Evolutionary conservation across 2,797 vertebrate species (phyloP), one percentile per base, ranked within the genome.

Genomic region (Oreonectes daqikongensis): DNA sequence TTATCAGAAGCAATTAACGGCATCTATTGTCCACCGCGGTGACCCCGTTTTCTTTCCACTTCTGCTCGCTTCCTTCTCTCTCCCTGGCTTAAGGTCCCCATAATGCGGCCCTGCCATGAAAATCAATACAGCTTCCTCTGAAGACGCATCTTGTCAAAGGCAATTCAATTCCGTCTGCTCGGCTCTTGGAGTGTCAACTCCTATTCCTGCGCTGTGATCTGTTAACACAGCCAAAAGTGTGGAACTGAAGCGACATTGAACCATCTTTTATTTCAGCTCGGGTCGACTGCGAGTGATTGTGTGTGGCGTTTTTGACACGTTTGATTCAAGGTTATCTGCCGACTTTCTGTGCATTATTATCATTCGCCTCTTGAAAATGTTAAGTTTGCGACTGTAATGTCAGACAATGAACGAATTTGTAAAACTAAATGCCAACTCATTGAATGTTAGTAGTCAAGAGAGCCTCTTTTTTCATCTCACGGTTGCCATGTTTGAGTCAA

Each of bases 81-180:
- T 89, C 86, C 85, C 87, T 87, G 89, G 86, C 87, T 88, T 90
- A 92, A 91, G 92, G 90, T 90, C 90, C 90, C 88, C 85, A 86
- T 91, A 90, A 92, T 91, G 91, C 87, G 87, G 87, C 88, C 86
- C 86, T 87, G 88, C 81, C 78, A 91, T 88, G 88, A 90, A 92
- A 93, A 93, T 93, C 92, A 90, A 94, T 94, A 92, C 80, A 86
- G 84, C 89, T 90, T 91, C 91, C 84, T 91, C 88, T 79, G 91
- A 91, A 91, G 90, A 89, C 89, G 89, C 88, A 88, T 92, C 89
- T 92, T 91, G 90, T 93, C 92, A 90, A 91, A 90, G 90, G 91
- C 89, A 91, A 93, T 93, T 93, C 92, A 91, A 91, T 92, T 90
- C 90, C 83, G 87, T 90, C 84, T 88, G 86, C 85, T 80, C 87